Evolutionary conservation across 2,113 vertebrate genomes (phyloP).

Genomic region (Opisthocomus hoazin): DNA sequence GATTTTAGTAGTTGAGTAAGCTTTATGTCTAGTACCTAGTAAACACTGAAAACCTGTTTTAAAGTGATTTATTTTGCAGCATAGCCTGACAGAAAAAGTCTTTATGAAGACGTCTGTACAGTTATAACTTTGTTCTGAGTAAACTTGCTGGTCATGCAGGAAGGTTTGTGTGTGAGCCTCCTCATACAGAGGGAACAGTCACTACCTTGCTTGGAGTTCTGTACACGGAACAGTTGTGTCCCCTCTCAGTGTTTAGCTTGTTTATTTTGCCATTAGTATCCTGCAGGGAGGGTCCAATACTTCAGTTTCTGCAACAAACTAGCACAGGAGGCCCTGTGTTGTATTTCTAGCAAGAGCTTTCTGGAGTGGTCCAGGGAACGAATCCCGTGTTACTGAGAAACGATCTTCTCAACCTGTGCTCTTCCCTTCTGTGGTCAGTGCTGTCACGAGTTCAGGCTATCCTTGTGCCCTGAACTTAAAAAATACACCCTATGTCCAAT

Average conservation of each 20-base stretch:
- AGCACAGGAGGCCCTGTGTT: background rate
- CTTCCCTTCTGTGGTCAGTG: background rate
- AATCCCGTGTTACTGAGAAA: background rate
- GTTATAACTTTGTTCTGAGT: background rate
- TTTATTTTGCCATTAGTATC: background rate
- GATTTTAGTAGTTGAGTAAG: background rate
- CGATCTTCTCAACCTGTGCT: background rate
- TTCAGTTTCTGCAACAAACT: background rate
- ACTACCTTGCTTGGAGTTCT: background rate
- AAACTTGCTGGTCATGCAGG: background rate
- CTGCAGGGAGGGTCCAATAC: background rate
- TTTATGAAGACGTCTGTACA: background rate
- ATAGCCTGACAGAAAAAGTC: background rate
- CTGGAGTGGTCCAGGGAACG: background rate
- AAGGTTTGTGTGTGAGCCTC: background rate
- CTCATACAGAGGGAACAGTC: background rate
- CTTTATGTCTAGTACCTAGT: background rate
- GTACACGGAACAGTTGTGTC: background rate
- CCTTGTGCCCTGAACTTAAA: background rate
- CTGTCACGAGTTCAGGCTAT: background rate
- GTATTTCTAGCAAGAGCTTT: background rate
- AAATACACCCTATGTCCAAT: rapidly evolving
- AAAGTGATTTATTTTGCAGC: background rate
- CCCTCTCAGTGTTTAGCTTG: background rate
- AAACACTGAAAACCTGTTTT: background rate